Percentiles rank a stretch among this genome's conserved stretches.
Evolutionary conservation across 2,888 invertebrate genomes (phyloP).

Genomic region (Drosophila leonis): DNA sequence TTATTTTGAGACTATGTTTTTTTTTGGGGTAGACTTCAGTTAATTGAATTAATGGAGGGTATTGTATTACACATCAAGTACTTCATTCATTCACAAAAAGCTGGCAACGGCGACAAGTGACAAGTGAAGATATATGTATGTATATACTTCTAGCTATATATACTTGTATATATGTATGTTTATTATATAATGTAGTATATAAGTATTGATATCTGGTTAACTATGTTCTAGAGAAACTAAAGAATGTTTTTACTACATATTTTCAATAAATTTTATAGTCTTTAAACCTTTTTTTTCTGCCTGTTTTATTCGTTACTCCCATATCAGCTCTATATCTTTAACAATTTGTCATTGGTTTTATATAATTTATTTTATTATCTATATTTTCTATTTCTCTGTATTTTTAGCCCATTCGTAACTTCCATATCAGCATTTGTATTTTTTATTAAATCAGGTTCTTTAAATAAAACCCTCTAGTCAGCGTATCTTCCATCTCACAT

Average conservation of each 20-base stretch:
- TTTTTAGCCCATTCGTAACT: neutral
- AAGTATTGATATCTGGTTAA: neutral
- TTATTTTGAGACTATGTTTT: slow-evolving; percentile 48
- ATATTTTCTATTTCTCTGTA: neutral
- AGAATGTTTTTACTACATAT: neutral
- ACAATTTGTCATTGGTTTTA: neutral
- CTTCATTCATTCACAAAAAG: slow-evolving; percentile 11
- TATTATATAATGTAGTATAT: no score
- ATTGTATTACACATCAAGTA: slow-evolving; percentile 54
- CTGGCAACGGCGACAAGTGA: slow-evolving; percentile 18
- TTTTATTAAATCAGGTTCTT: neutral
- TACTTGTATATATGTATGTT: no score
- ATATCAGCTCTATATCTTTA: neutral
- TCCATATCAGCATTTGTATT: neutral
- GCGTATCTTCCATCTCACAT: neutral
- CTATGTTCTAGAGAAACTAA: neutral
- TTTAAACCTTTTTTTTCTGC: neutral
- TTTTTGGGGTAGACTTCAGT: slow-evolving; percentile 33
- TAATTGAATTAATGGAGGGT: slow-evolving; percentile 72
- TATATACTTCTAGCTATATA: neutral
- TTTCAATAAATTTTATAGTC: neutral
- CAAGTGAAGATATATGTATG: slow-evolving; percentile 18
- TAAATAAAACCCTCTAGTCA: neutral
- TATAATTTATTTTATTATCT: neutral
- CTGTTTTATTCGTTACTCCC: neutral